These are phyloP conservation scores for Megaustenia siamemsis DNA, from an alignment of 2,888 invertebrate genomes.

Conservation along the genomic window DNA sequence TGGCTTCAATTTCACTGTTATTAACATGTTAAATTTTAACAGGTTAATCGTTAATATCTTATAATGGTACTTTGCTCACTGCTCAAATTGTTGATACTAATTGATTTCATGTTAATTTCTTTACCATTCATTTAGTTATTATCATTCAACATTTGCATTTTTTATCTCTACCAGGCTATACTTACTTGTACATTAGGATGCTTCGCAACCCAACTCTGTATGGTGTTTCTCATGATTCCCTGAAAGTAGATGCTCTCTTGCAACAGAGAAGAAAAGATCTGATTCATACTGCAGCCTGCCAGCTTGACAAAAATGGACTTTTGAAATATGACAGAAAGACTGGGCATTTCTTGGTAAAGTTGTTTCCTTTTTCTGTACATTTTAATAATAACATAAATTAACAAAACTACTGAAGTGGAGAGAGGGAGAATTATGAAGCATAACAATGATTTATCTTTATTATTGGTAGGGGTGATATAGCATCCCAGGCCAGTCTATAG, in stretches of 20 bases:
- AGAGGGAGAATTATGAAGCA: too few relatives aligned
- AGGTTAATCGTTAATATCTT: not conserved
- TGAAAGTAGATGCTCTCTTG: slow-evolving; percentile 90
- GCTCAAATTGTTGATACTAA: not conserved
- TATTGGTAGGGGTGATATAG: too few relatives aligned
- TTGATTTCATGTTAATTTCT: not conserved
- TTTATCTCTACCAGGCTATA: slow-evolving; percentile 84
- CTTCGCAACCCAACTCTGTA: slow-evolving; percentile 92
- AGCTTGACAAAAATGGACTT: slow-evolving; percentile 95
- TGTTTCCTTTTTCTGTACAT: not conserved
- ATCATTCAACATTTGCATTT: not conserved
- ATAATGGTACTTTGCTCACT: not conserved
- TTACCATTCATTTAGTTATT: not conserved
- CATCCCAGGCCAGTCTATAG: too few relatives aligned
- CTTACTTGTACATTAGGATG: slow-evolving; percentile 97
- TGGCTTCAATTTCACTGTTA: not conserved
- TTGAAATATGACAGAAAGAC: slow-evolving; percentile 95
- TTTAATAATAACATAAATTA: not conserved
- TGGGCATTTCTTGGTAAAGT: slow-evolving; percentile 86
- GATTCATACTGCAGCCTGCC: slow-evolving; percentile 94
- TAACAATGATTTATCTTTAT: too few relatives aligned
- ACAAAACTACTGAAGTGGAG: too few relatives aligned
- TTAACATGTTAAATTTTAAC: not conserved
- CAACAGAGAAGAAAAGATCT: slow-evolving; percentile 96
- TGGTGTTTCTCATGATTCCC: slow-evolving; percentile 85